Conservation (phyloP, 2,113 vertebrate species). For the Syngnathus floridae region DNA sequence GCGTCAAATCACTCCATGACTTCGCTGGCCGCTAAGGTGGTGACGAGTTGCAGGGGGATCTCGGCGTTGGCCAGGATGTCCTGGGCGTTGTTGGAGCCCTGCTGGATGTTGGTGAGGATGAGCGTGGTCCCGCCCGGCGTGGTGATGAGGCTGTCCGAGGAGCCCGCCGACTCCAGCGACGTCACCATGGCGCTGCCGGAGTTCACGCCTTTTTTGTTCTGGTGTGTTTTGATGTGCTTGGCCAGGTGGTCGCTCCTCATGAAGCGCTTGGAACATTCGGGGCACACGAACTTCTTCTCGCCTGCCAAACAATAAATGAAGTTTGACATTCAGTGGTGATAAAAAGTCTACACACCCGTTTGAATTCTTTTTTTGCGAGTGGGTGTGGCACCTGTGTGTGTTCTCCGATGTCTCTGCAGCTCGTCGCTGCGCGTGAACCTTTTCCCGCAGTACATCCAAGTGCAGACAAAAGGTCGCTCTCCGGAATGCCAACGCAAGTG, state of each 20-base stretch:
- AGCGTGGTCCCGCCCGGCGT: constrained; percentile 93
- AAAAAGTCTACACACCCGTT: no score
- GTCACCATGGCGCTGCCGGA: constrained; percentile 85
- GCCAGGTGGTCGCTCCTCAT: constrained; percentile 99
- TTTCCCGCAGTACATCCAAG: constrained; percentile 98
- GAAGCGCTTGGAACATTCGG: constrained; percentile 98
- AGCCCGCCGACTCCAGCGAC: constrained; percentile 83
- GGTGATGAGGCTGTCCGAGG: constrained; percentile 93
- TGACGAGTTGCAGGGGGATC: constrained; percentile 97
- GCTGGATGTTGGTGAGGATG: constrained; percentile 99
- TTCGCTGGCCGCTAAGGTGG: constrained; percentile 93
- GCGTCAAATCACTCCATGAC: constrained; percentile 86
- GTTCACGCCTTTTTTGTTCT: constrained; percentile 98
- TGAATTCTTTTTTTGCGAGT: no score
- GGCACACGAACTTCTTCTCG: constrained; percentile 99
- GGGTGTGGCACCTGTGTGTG: constrained; percentile 85
- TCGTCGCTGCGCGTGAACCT: constrained; percentile 98
- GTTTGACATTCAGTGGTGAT: no score
- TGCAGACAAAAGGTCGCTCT: constrained; percentile 96
- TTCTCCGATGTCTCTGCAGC: constrained; percentile 95
- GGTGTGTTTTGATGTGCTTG: constrained; percentile 99
- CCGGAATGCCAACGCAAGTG: constrained; percentile 99
- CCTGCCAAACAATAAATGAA: constrained; percentile 66
- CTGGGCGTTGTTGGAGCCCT: constrained; percentile 89
- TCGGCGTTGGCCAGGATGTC: constrained; percentile 95